Evolutionary conservation across 2,113 vertebrate species (phyloP).

Genomic region (Elephas maximus): DNA sequence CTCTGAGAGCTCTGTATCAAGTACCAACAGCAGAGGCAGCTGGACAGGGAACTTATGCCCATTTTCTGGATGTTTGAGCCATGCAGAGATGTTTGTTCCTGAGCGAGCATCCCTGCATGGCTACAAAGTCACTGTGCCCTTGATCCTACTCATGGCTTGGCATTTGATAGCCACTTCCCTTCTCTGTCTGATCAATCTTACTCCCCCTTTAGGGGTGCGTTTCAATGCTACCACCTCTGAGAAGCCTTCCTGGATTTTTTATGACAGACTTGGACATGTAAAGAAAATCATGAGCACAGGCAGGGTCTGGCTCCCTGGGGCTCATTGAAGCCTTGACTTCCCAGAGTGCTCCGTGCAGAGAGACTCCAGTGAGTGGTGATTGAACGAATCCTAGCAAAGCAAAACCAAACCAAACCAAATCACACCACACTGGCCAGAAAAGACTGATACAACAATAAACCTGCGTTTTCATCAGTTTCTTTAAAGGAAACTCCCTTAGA

Average conservation of each 20-base stretch:
- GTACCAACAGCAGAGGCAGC: background rate
- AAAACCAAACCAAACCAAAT: background rate
- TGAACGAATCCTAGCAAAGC: background rate
- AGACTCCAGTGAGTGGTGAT: background rate
- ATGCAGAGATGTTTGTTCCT: background rate
- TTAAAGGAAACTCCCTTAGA: too few species aligned
- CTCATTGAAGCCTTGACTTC: background rate
- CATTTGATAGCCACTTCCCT: background rate
- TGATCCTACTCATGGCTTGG: background rate
- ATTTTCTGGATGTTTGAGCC: background rate
- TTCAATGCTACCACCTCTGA: background rate
- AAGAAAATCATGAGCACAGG: background rate
- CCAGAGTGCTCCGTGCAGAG: background rate
- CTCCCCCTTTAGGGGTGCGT: too few species aligned
- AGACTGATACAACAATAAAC: background rate
- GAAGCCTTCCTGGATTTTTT: background rate
- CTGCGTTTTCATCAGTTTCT: too few species aligned
- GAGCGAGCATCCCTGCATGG: background rate
- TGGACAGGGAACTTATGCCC: background rate
- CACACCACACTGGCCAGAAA: background rate
- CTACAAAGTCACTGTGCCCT: background rate
- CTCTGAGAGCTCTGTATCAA: background rate
- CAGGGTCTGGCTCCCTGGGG: background rate
- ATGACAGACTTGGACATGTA: background rate
- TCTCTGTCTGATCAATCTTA: background rate